A percentile compares a stretch with the other conserved stretches of the same genome.
Evolutionary conservation across 2,113 vertebrate species (phyloP).

Genomic region (Corythaixoides concolor): DNA sequence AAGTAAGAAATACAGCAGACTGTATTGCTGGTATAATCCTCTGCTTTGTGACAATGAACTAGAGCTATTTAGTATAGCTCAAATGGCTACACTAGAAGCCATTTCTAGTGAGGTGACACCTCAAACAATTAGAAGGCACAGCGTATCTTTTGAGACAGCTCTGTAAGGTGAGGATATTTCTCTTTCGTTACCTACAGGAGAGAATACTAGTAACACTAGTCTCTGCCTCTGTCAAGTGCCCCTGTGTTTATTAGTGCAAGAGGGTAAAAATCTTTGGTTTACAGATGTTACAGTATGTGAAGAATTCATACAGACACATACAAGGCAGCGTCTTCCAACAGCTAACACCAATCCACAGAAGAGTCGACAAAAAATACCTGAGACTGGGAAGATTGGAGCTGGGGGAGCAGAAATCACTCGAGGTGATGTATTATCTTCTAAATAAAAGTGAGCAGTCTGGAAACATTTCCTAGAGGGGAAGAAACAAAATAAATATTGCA

Average conservation of each 20-base stretch:
- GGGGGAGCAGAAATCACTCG: conserved; percentile 84
- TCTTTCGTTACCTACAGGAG: neutral
- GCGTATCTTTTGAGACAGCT: neutral
- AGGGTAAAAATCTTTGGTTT: neutral
- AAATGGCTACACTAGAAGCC: neutral
- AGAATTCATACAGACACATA: neutral
- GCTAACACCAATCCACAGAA: neutral
- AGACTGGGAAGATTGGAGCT: conserved; percentile 86
- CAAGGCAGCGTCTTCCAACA: neutral
- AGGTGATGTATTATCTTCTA: conserved; percentile 90
- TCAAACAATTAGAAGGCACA: neutral
- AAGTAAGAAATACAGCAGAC: neutral
- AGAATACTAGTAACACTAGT: neutral
- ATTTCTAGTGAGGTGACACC: neutral
- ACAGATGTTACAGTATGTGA: neutral
- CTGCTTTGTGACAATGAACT: neutral
- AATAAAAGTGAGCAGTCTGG: conserved; percentile 97
- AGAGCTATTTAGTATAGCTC: neutral
- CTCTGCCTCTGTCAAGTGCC: neutral
- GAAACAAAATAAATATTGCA: neutral
- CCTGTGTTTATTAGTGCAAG: neutral
- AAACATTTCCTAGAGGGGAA: conserved; percentile 89
- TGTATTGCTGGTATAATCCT: neutral
- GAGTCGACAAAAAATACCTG: conserved; percentile 78
- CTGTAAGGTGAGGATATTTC: neutral